phyloP scores from a whole-genome alignment of 1,140 invertebrate species.

The Calycopis cecrops region DNA sequence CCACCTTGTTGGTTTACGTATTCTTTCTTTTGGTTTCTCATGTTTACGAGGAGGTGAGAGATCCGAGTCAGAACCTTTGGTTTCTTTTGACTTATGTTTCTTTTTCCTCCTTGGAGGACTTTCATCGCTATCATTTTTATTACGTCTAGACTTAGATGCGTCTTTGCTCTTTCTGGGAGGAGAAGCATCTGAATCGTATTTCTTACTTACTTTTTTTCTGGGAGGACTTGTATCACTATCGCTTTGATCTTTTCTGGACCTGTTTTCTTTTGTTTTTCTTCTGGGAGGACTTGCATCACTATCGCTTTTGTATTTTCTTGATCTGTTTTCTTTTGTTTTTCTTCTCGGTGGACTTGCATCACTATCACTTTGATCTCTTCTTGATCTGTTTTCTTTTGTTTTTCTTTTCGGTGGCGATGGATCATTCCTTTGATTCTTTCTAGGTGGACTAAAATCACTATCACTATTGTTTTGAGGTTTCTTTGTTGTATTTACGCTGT shows the following conservation, averaged over 20 bases:
- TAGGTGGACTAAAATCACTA: constrained; percentile 42
- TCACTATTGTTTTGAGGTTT: constrained; percentile 38
- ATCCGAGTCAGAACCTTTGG: constrained; percentile 29
- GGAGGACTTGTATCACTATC: constrained; percentile 8
- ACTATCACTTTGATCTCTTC: constrained; percentile 15
- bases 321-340: constrained; percentile 8
- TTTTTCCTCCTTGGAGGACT: constrained; percentile 23
- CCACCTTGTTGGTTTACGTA: constrained; percentile 21
- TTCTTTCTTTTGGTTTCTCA: constrained; percentile 19
- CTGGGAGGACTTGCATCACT: constrained; percentile 6
- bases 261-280: constrained; percentile 9
- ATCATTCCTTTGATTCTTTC: constrained; percentile 16
- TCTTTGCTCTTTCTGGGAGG: constrained; percentile 23
- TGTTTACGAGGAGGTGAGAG: constrained; percentile 43
- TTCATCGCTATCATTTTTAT: constrained; percentile 17
- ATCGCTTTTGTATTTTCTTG: constrained; percentile 15
- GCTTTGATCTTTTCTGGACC: constrained; percentile 15
- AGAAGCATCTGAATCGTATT: constrained; percentile 15
- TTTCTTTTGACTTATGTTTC: constrained; percentile 22
- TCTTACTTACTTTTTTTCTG: constrained; percentile 9
- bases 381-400: constrained; percentile 9
- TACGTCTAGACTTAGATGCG: constrained; percentile 11
- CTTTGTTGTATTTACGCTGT: constrained; percentile 24
- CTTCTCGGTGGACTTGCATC: constrained; percentile 7
- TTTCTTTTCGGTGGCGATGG: background rate